Evolutionary conservation across 2,113 vertebrate genomes (phyloP), one percentile per base, ranked within the genome.

Genomic region (Glaucidium brasilianum): DNA sequence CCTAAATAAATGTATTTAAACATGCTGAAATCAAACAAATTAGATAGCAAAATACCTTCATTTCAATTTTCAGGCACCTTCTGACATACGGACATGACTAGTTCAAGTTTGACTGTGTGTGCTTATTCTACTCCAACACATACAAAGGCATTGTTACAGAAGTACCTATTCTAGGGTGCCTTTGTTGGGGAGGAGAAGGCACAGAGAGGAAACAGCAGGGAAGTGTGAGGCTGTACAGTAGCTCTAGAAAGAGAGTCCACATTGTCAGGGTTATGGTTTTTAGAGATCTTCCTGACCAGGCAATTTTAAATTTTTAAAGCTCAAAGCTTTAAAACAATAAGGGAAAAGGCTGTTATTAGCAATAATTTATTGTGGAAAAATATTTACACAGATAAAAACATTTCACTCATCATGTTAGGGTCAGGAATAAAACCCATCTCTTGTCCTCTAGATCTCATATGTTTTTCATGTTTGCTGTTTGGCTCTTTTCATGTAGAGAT

Each of bases 381-480:
- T 90, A 94, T 94, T 92, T 90, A 88, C 91, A 71, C 5, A 87
- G 85, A 53, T 62, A 77, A 60, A 88, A 90, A 69, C 41, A 64
- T 64, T 64, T 62, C 79, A 90, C 21, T 90, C 6, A 3, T 69
- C 52, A 12, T 13, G 30, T 79, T 34, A 76, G 58, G 95, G 56
- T 41, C 82, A 88, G 63, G 75, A 85, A 76, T 69, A 88, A 93
- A 72, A 22, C 16, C 60, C 11, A 0, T 60, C 53, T 60, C 79
- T 62, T 83, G 67, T 96, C 88, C 79, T 90, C 66, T 78, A 93
- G 78, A 62, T 77, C 62, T 95, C 67, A 64, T 93, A 11, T 72
- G 69, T 96, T 92, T 96, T 85, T 90, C 82, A 90, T 90, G 22
- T 34, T 76, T 69, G 72, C 91, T 69, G n/a, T 90, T 95, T 88